Percentiles rank a stretch among this genome's conserved stretches.
Evolutionary conservation across 2,113 vertebrate genomes (phyloP).

Genomic region (Circaetus cinerascens): DNA sequence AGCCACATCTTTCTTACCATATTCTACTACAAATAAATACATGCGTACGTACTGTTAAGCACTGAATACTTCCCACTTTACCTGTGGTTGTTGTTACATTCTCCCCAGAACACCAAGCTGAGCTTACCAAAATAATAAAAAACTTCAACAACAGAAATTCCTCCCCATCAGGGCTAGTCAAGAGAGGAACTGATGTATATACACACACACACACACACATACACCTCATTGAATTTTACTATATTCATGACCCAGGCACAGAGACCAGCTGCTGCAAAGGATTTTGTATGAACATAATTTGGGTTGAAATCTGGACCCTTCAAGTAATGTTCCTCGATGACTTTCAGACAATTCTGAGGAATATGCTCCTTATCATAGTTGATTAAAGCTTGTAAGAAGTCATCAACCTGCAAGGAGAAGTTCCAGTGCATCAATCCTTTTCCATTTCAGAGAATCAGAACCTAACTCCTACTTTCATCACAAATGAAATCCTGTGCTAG

Average conservation of each 20-base stretch:
- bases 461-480: conserved; percentile 30
- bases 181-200: neutral
- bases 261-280: conserved; percentile 83
- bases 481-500: conserved; percentile 32
- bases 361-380: conserved; percentile 85
- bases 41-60: neutral
- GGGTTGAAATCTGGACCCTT: conserved; percentile 81
- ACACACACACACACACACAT: neutral
- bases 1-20: neutral
- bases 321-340: conserved; percentile 80
- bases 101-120: neutral
- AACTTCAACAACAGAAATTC: neutral
- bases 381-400: conserved; percentile 82
- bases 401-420: conserved; percentile 75
- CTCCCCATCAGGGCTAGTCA: neutral
- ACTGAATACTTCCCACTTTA: neutral
- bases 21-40: neutral
- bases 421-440: neutral
- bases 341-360: conserved; percentile 80
- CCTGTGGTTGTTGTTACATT: neutral
- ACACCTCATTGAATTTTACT: conserved; percentile 82
- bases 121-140: neutral
- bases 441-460: conserved; percentile 41
- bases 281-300: conserved; percentile 80
- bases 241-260: conserved; percentile 85